A percentile compares a stretch with the other conserved stretches of the same genome.
Conservation (phyloP, 2,888 invertebrate genomes). For the Melanargia galathea region DNA sequence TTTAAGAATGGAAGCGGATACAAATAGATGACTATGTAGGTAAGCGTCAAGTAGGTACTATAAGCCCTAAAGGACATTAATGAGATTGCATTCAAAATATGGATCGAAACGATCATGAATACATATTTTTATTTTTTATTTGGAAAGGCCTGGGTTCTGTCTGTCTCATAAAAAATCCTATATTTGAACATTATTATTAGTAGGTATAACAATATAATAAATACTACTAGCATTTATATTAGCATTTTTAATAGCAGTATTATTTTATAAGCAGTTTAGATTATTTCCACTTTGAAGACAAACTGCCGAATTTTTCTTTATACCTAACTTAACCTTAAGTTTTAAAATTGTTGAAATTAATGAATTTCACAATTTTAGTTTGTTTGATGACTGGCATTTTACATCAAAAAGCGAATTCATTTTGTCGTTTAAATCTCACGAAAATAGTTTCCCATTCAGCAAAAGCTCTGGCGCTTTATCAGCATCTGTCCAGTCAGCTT, state of each 20-base stretch:
- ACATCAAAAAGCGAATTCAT: slow-evolving; percentile 3
- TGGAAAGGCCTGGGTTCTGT: background rate
- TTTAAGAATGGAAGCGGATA: background rate
- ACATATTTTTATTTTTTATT: background rate
- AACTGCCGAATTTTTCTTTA: no score
- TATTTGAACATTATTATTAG: no score
- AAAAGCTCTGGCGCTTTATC: slow-evolving; percentile 25
- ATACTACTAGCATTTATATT: no score
- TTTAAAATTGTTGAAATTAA: background rate
- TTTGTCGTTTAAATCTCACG: slow-evolving; percentile 12
- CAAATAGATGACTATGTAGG: background rate
- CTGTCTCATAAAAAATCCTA: no score
- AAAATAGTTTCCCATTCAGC: slow-evolving; percentile 25
- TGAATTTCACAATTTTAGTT: slow-evolving; percentile 3
- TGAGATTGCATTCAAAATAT: background rate
- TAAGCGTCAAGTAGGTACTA: background rate
- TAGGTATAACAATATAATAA: no score
- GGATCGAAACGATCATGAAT: background rate
- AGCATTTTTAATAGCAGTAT: no score
- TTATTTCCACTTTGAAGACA: no score
- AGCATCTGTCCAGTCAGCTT: slow-evolving; percentile 31
- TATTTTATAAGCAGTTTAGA: no score
- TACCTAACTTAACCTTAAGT: background rate
- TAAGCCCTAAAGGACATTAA: background rate
- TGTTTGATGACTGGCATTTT: slow-evolving; percentile 12